These are phyloP conservation scores for Lamellibrachia columna DNA, from an alignment of 2,888 invertebrate species.

Conservation along the genomic window DNA sequence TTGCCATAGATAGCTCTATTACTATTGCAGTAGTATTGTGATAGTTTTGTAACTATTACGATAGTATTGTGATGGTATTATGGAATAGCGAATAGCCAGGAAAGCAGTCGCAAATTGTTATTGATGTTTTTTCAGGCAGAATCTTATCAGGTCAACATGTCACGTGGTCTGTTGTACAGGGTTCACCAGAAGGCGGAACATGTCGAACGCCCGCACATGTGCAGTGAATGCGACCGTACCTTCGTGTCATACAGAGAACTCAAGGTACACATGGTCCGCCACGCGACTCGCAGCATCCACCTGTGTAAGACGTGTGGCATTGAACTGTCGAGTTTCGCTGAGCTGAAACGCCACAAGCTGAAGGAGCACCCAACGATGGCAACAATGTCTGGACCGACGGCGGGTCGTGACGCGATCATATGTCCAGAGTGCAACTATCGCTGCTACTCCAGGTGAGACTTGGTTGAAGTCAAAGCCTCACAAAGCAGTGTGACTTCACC, in stretches of 20 bases:
- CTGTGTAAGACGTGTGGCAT: slow-evolving; percentile 36
- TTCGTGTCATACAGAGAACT: slow-evolving; percentile 39
- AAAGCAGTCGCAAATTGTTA: too few relatives aligned
- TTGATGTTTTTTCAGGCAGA: background rate
- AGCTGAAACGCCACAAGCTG: slow-evolving; percentile 36
- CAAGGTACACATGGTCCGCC: slow-evolving; percentile 40
- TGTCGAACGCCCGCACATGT: slow-evolving; percentile 37
- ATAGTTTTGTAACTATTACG: too few relatives aligned
- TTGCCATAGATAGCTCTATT: too few relatives aligned
- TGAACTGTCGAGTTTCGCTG: slow-evolving; percentile 36
- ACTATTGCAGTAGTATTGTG: too few relatives aligned
- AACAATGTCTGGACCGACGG: background rate
- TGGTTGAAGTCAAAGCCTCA: background rate
- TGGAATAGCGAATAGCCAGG: too few relatives aligned
- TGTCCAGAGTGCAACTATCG: slow-evolving; percentile 31
- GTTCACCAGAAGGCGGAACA: slow-evolving; percentile 34
- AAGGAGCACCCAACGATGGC: slow-evolving; percentile 26
- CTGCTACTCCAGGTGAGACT: slow-evolving; percentile 31
- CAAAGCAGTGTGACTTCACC: too few relatives aligned
- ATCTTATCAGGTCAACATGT: background rate
- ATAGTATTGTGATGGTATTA: too few relatives aligned
- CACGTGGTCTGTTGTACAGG: slow-evolving; percentile 23
- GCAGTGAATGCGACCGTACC: slow-evolving; percentile 40
- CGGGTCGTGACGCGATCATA: background rate
- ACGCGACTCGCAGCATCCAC: slow-evolving; percentile 37